Conservation (phyloP, 2,797 vertebrate species). For the Sciurus vulgaris region DNA sequence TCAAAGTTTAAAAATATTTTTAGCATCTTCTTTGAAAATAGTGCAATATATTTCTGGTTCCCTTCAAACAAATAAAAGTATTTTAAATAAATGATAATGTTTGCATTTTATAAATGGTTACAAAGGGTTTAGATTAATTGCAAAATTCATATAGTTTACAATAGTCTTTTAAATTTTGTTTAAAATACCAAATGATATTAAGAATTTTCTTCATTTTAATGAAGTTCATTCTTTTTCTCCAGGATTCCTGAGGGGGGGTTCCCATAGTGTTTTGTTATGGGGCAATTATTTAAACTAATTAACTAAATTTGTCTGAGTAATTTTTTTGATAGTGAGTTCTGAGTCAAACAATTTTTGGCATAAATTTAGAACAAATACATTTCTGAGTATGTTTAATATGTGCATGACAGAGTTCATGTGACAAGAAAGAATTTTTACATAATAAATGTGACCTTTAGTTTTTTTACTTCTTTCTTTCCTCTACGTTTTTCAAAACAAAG, state of each 20-base stretch:
- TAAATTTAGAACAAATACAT: constrained; percentile 21
- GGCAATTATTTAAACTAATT: constrained; percentile 49
- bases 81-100: constrained; percentile 59
- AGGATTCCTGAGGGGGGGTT: not conserved
- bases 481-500: constrained; percentile 38
- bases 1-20: constrained; percentile 59
- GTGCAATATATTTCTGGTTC: constrained; percentile 45
- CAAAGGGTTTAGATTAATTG: constrained; percentile 47
- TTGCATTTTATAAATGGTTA: constrained; percentile 60
- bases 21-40: constrained; percentile 56
- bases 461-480: not conserved
- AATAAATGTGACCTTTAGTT: not conserved
- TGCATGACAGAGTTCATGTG: not conserved
- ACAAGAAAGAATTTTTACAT: constrained; percentile 23
- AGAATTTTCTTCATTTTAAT: constrained; percentile 9
- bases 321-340: constrained; percentile 59
- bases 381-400: constrained; percentile 27
- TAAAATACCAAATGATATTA: not conserved
- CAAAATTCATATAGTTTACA: constrained; percentile 42
- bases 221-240: constrained; percentile 54
- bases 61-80: constrained; percentile 23
- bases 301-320: not conserved
- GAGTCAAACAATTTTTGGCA: constrained; percentile 13
- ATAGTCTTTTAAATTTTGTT: constrained; percentile 18
- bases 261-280: constrained; percentile 12